Percentiles rank a stretch among this genome's conserved stretches.
phyloP scores from a whole-genome alignment of 2,888 invertebrate genomes.

The Arctia plantaginis region DNA sequence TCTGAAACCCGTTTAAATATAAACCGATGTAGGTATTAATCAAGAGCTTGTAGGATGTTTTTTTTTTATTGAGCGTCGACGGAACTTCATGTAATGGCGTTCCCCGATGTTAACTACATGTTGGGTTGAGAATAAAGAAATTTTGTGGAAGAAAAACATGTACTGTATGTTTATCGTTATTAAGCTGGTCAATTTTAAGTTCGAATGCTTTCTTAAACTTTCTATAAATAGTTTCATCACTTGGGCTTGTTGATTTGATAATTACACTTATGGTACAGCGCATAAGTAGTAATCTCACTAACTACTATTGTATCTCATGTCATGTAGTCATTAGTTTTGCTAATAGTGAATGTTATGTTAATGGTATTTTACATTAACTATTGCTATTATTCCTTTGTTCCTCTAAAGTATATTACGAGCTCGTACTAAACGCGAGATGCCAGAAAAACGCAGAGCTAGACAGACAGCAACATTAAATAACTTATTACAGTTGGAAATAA shows the following conservation, averaged over 20 bases:
- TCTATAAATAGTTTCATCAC: not conserved
- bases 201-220: not conserved
- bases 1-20: slow-evolving; percentile 41
- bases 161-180: not conserved
- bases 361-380: no score
- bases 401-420: not conserved
- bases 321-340: not conserved
- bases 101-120: slow-evolving; percentile 12
- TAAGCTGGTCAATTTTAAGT: not conserved
- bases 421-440: not conserved
- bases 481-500: not conserved
- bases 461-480: not conserved
- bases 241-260: no score
- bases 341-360: no score
- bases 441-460: not conserved
- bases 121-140: slow-evolving; percentile 19
- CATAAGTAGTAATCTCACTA: not conserved
- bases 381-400: not conserved
- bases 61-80: slow-evolving; percentile 3
- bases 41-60: not conserved
- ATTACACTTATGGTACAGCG: no score
- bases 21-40: slow-evolving; percentile 8
- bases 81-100: slow-evolving; percentile 9
- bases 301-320: no score
- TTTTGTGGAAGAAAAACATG: not conserved